These are phyloP conservation scores for Ethmia dodecea DNA, from an alignment of 2,888 invertebrate genomes.

Conservation along the genomic window DNA sequence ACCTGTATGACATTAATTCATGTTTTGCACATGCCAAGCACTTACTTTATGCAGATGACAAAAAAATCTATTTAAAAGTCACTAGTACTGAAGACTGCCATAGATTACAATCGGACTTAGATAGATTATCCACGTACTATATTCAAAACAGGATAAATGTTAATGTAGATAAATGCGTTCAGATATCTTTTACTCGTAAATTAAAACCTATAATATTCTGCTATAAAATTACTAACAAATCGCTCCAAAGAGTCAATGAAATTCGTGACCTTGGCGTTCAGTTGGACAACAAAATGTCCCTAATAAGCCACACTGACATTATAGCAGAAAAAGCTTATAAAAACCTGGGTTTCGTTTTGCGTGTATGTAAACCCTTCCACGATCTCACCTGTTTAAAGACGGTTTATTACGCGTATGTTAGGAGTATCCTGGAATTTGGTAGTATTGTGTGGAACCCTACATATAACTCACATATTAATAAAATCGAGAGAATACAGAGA, in stretches of 20 bases:
- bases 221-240: background rate
- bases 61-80: conserved; percentile 1
- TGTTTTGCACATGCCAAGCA: background rate
- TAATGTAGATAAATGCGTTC: background rate
- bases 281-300: background rate
- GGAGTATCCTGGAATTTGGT: background rate
- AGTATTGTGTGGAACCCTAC: background rate
- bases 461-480: background rate
- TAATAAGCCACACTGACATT: background rate
- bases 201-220: background rate
- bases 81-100: background rate
- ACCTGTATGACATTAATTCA: background rate
- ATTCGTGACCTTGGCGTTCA: background rate
- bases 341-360: background rate
- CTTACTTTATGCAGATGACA: conserved; percentile 8
- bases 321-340: background rate
- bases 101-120: conserved; percentile 4
- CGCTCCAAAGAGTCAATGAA: background rate
- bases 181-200: background rate
- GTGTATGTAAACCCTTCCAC: background rate
- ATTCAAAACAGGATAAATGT: background rate
- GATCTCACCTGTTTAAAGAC: background rate
- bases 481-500: background rate
- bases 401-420: background rate
- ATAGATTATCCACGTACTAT: conserved; percentile 1